Conservation (phyloP, 2,113 vertebrate genomes). For the Pelobates fuscus region DNA sequence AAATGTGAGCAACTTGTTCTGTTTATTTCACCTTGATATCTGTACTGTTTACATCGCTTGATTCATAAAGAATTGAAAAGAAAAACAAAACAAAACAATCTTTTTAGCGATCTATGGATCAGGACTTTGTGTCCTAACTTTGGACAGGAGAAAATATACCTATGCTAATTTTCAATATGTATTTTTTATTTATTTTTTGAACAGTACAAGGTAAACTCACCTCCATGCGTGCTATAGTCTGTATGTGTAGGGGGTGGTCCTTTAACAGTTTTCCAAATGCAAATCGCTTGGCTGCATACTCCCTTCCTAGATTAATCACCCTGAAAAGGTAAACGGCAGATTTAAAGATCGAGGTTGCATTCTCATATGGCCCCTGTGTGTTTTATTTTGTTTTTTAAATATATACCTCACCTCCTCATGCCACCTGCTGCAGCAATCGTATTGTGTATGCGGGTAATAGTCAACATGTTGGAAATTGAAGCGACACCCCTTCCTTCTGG, state of each 20-base stretch:
- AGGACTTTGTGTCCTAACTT: no score
- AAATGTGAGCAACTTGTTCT: no score
- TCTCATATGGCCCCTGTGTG: not conserved
- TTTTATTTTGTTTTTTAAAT: no score
- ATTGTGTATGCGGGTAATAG: constrained; percentile 83
- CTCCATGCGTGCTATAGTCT: constrained; percentile 81
- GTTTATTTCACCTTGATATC: no score
- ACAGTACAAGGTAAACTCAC: constrained; percentile 56
- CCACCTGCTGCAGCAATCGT: constrained; percentile 66
- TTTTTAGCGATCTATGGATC: no score
- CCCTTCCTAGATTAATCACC: constrained; percentile 74
- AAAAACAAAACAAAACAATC: no score
- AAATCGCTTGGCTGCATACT: constrained; percentile 72
- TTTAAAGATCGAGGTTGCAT: not conserved
- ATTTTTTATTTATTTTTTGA: no score
- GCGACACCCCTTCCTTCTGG: constrained; percentile 79
- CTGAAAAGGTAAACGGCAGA: constrained; percentile 55
- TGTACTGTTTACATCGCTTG: no score
- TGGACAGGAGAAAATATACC: no score
- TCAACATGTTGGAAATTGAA: constrained; percentile 81
- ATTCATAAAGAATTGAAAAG: no score
- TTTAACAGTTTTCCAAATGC: constrained; percentile 81
- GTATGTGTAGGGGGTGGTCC: constrained; percentile 79
- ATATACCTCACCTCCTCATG: constrained; percentile 79
- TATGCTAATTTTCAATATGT: no score